These are phyloP conservation scores for Neostethus bicornis DNA, from an alignment of 2,797 vertebrate genomes.

Conservation along the genomic window DNA sequence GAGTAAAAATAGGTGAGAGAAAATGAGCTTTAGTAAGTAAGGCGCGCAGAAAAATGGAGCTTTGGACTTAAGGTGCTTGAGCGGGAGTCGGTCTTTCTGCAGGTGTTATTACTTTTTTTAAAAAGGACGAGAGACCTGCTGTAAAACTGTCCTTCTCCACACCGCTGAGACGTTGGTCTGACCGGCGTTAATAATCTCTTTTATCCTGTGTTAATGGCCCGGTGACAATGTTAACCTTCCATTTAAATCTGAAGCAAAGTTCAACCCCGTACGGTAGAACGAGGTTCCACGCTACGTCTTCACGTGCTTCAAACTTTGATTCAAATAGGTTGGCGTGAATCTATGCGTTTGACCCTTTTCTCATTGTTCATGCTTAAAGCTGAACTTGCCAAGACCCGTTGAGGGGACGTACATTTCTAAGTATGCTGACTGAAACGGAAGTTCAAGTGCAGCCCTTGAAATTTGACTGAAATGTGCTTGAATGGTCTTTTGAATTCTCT, in stretches of 20 bases:
- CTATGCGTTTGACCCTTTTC: conserved; percentile 74
- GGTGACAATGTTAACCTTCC: conserved; percentile 69
- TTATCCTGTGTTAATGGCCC: conserved; percentile 77
- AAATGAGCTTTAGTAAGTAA: conserved; percentile 77
- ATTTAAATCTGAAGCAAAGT: conserved; percentile 82
- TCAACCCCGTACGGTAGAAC: conserved; percentile 72
- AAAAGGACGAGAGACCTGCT: conserved; percentile 53
- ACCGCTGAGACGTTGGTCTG: conserved; percentile 71
- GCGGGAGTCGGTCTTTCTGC: conserved; percentile 82
- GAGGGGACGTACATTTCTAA: conserved; percentile 50
- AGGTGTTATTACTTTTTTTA: conserved; percentile 79
- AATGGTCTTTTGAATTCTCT: conserved; percentile 68
- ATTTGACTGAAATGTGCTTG: conserved; percentile 62
- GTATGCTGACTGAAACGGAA: conserved; percentile 55
- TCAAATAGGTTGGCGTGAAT: conserved; percentile 60
- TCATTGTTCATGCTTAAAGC: conserved; percentile 62
- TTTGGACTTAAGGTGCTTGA: conserved; percentile 84
- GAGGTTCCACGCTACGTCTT: conserved; percentile 40
- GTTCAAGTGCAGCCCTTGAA: conserved; percentile 72
- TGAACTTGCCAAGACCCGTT: conserved; percentile 55
- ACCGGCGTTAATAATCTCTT: conserved; percentile 82
- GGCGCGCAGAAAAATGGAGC: conserved; percentile 75
- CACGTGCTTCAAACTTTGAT: conserved; percentile 70
- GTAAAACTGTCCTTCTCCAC: conserved; percentile 76
- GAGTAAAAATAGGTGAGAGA: conserved; percentile 96